phyloP scores from a whole-genome alignment of 2,888 invertebrate genomes.

The Ashinkailepas kermadecensis region DNA sequence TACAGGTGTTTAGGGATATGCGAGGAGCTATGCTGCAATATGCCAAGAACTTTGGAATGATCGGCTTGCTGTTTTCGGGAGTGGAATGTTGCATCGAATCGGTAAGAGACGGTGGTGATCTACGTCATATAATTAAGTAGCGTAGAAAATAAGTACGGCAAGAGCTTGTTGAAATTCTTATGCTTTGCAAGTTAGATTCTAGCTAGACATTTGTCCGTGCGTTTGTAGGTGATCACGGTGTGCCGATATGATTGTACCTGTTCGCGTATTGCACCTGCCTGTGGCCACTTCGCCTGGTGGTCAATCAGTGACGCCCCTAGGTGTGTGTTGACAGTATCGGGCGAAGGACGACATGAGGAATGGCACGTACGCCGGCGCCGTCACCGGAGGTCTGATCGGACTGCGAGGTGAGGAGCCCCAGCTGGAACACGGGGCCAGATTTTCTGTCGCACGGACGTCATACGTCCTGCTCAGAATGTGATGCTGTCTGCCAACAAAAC shows the following conservation, averaged over 20 bases:
- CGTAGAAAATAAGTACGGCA: too few relatives aligned
- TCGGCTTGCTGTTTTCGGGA: constrained; percentile 88
- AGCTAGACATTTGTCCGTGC: neutral
- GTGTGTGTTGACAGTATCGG: constrained; percentile 51
- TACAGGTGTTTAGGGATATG: constrained; percentile 83
- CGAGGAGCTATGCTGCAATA: constrained; percentile 80
- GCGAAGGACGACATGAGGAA: constrained; percentile 96
- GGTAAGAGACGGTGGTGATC: constrained; percentile 47
- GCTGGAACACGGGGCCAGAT: neutral
- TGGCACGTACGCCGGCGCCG: constrained; percentile 86
- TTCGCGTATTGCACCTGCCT: too few relatives aligned
- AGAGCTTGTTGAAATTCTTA: too few relatives aligned
- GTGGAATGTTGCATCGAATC: constrained; percentile 93
- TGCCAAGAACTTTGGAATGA: constrained; percentile 94
- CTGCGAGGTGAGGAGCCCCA: constrained; percentile 42
- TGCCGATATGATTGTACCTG: too few relatives aligned
- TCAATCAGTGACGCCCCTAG: too few relatives aligned
- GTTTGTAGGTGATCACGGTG: neutral
- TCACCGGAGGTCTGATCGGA: constrained; percentile 80
- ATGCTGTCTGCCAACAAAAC: too few relatives aligned
- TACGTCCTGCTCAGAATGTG: too few relatives aligned
- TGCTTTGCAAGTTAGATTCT: too few relatives aligned
- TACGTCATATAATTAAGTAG: too few relatives aligned
- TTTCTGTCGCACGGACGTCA: neutral
- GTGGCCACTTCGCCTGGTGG: too few relatives aligned